A percentile compares a stretch with the other conserved stretches of the same genome.
Conservation (phyloP, 1,140 invertebrate species). For the Pissodes strobi region DNA sequence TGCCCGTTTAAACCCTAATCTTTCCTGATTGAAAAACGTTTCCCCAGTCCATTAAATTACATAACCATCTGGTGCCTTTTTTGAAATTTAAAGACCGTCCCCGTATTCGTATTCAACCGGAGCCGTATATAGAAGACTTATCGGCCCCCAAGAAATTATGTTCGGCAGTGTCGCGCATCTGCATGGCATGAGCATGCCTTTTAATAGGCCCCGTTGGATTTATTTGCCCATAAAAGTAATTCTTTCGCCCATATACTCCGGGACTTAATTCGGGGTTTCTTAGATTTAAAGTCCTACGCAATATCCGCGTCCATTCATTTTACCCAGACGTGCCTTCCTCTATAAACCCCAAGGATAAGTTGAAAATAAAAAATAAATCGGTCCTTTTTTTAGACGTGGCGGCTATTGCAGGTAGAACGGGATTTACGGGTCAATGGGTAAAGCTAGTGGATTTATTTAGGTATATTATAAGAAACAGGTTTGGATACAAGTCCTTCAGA, state of each 20-base stretch:
- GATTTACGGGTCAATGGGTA: neutral
- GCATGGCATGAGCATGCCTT: slow-evolving; percentile 46
- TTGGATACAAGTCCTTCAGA: too few relatives aligned
- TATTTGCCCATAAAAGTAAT: slow-evolving; percentile 49
- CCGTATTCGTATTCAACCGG: slow-evolving; percentile 8
- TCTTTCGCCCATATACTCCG: slow-evolving; percentile 46
- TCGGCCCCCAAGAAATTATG: slow-evolving; percentile 36
- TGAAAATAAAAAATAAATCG: slow-evolving; percentile 8
- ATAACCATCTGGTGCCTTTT: slow-evolving; percentile 12
- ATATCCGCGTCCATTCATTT: slow-evolving; percentile 28
- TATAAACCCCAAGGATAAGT: slow-evolving; percentile 6
- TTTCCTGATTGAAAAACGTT: slow-evolving; percentile 11
- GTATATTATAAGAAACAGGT: too few relatives aligned
- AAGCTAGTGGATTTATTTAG: neutral
- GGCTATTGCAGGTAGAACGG: neutral
- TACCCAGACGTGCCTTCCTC: neutral
- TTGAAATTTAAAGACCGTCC: slow-evolving; percentile 25
- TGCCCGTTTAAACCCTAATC: neutral
- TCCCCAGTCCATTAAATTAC: slow-evolving; percentile 19
- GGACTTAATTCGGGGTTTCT: slow-evolving; percentile 48
- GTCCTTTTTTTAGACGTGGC: neutral
- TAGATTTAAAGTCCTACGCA: slow-evolving; percentile 30
- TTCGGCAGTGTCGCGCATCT: slow-evolving; percentile 42
- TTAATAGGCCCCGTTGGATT: slow-evolving; percentile 46
- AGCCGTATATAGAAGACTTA: slow-evolving; percentile 38